These are phyloP conservation scores for Trisateles emortualis DNA, from an alignment of 2,888 invertebrate species.

Conservation along the genomic window DNA sequence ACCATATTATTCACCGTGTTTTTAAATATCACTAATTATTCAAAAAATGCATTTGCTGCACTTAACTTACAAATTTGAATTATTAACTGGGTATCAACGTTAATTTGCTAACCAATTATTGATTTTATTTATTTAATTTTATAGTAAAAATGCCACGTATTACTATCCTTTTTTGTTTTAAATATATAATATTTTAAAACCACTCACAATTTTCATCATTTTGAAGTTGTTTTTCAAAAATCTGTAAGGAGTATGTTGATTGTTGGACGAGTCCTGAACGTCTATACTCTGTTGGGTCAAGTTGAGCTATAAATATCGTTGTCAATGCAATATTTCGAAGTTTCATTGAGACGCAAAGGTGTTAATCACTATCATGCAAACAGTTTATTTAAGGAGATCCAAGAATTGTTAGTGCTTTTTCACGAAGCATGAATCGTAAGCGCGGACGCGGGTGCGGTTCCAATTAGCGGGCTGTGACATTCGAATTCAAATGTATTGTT, in stretches of 20 bases:
- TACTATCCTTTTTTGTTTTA: not conserved
- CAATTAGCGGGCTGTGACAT: not conserved
- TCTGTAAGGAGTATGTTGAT: constrained; percentile 59
- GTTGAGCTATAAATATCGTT: constrained; percentile 78
- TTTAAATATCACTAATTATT: no score
- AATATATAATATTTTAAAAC: not conserved
- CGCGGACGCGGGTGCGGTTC: not conserved
- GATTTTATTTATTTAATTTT: no score
- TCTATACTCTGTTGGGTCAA: constrained; percentile 67
- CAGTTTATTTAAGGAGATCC: constrained; percentile 82
- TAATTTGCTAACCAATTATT: no score
- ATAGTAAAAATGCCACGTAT: no score
- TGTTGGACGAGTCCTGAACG: constrained; percentile 69
- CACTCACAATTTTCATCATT: constrained; percentile 83
- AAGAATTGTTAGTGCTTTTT: constrained; percentile 62
- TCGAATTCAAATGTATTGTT: not conserved
- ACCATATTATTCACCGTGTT: no score
- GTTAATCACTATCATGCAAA: constrained; percentile 84
- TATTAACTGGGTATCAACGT: no score
- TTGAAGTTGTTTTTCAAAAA: constrained; percentile 42
- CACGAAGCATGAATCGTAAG: not conserved
- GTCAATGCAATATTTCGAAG: constrained; percentile 72
- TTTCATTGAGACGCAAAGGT: constrained; percentile 79
- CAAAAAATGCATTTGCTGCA: no score
- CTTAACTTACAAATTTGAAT: no score